A percentile compares a stretch with the other conserved stretches of the same genome.
Evolutionary conservation across 2,797 vertebrate species (phyloP).

Genomic region (Perodicticus potto): DNA sequence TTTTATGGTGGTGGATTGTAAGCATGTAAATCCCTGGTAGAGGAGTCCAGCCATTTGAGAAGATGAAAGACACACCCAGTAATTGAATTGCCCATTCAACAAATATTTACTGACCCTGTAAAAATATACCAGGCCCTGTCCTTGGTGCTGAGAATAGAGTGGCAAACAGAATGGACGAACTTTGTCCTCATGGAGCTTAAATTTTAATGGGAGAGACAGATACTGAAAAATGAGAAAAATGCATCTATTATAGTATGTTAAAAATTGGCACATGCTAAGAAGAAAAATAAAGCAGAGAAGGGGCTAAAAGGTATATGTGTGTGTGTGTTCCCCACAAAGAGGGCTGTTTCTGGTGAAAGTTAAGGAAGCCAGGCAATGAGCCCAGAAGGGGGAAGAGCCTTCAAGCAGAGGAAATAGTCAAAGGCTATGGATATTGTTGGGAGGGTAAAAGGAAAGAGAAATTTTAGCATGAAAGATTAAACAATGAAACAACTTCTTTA

Average conservation of each 20-base stretch:
- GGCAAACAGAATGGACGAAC: neutral
- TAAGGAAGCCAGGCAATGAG: neutral
- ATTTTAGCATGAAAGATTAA: conserved; percentile 7
- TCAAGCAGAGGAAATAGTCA: neutral
- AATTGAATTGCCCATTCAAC: neutral
- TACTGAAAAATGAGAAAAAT: neutral
- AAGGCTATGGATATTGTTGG: neutral
- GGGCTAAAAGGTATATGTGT: neutral
- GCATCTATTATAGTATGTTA: neutral
- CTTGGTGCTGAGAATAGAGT: neutral
- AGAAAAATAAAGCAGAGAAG: neutral
- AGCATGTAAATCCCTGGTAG: neutral
- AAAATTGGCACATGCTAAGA: neutral
- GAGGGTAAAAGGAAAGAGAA: neutral
- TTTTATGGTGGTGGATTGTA: neutral
- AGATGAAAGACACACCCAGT: neutral
- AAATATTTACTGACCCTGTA: neutral
- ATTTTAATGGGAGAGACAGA: neutral
- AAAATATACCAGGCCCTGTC: neutral
- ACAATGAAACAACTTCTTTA: neutral
- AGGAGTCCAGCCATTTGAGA: neutral
- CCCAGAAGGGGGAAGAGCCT: neutral
- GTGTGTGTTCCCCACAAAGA: neutral
- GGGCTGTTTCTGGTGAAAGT: neutral
- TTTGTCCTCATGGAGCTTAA: neutral